Percentiles rank a stretch among this genome's conserved stretches.
Conservation (phyloP, 2,797 vertebrate genomes). For the Ataeniobius toweri region DNA sequence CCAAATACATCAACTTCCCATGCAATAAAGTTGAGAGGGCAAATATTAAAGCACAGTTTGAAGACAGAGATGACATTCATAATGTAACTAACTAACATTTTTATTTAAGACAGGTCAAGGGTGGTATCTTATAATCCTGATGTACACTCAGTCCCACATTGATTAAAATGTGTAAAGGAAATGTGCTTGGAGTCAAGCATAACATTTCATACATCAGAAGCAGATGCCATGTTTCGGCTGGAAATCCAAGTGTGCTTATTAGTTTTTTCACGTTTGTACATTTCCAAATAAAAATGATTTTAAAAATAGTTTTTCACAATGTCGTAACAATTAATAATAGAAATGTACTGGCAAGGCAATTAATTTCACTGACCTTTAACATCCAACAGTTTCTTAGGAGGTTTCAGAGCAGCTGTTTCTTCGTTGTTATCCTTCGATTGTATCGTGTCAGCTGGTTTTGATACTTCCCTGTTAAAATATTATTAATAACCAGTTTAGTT, state of each 20-base stretch:
- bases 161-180: too few relatives aligned
- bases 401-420: slow-evolving; percentile 31
- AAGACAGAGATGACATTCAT: not conserved
- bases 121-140: too few relatives aligned
- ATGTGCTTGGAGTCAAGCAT: too few relatives aligned
- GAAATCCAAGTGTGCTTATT: not conserved
- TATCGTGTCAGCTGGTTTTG: slow-evolving; percentile 36
- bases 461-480: slow-evolving; percentile 57
- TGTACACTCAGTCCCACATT: too few relatives aligned
- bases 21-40: not conserved
- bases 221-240: too few relatives aligned
- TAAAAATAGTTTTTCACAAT: not conserved
- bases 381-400: slow-evolving; percentile 62
- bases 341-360: not conserved
- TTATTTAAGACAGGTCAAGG: too few relatives aligned
- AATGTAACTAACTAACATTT: too few relatives aligned
- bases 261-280: not conserved
- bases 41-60: not conserved
- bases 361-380: slow-evolving; percentile 71
- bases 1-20: not conserved
- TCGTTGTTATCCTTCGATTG: slow-evolving; percentile 44
- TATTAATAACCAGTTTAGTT: not conserved
- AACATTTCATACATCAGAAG: too few relatives aligned
- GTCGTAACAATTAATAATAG: not conserved
- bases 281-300: not conserved